Evolutionary conservation across 2,888 invertebrate species (phyloP), one percentile per base, ranked within the genome.

Genomic region (Leptothorax acervorum): DNA sequence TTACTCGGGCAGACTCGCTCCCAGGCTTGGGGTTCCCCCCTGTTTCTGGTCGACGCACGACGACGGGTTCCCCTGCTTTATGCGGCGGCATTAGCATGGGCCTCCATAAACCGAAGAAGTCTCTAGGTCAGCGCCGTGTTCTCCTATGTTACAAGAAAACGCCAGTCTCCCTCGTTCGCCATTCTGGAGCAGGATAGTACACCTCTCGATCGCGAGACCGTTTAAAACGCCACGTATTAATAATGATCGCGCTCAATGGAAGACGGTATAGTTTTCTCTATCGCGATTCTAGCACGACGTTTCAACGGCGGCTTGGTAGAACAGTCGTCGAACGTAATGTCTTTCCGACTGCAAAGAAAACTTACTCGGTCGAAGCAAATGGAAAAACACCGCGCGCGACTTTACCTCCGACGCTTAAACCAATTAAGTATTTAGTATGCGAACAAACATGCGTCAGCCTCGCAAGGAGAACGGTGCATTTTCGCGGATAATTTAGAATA

Each of bases 1-100:
- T 94, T 94, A 93, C 93, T 93, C 92, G 89, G 91, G 92, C 91
- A 93, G 94, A 94, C 93, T 93, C 93, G 93, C 92, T 93, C 92
- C 92, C 92, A 90, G 91, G 91, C 92, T 92, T 89, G 89, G 90
- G 55, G 18, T 8, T 53, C n/a, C n/a, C 53, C 87, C 74, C 83
- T 81, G 85, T 85, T 87, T 83, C 85, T 87, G 83, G 71, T 82
- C 88, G 76, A 85, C 85, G 85, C 68, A 76, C 74, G 74, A 75
- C 83, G 83, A 71, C 76, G 81, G 84, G 71, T 86, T 88, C 23
- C 23, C 23, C 81, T 83, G 87, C 90, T 90, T 83, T 82, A 86
- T 89, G 91, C 89, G 90, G 86, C 89, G 89, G 85, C 90, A 92
- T 92, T 92, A 92, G 90, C 91, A 90, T 88, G 89, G 89, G 87